Conservation (phyloP, 2,888 invertebrate genomes). For the Caenorhabditis sp. region DNA sequence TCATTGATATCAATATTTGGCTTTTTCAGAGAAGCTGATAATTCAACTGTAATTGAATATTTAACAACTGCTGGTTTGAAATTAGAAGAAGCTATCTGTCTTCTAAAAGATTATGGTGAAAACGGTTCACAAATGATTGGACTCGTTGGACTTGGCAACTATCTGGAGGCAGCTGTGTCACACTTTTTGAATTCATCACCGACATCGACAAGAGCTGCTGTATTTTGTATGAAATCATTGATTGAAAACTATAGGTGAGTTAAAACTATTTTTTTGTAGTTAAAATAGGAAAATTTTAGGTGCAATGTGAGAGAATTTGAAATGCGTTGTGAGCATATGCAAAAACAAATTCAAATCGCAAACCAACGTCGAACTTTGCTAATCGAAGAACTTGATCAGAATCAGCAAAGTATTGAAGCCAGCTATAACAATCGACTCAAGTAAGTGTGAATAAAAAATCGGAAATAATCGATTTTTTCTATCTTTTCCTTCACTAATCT, state of each 20-base stretch:
- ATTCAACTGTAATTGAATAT: constrained; percentile 55
- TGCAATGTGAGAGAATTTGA: constrained; percentile 47
- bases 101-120: constrained; percentile 39
- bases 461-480: not conserved
- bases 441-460: constrained; percentile 20
- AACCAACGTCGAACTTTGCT: constrained; percentile 56
- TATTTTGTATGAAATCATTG: constrained; percentile 53
- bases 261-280: not conserved
- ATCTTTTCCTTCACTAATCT: too few relatives aligned
- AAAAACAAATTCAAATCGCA: constrained; percentile 57
- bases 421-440: constrained; percentile 51
- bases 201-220: constrained; percentile 50
- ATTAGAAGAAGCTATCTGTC: constrained; percentile 51
- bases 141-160: constrained; percentile 49
- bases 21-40: constrained; percentile 52
- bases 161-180: constrained; percentile 50
- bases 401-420: constrained; percentile 57
- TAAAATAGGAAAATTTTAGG: constrained; percentile 18
- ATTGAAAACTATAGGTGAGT: constrained; percentile 52
- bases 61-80: constrained; percentile 54
- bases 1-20: not conserved
- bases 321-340: constrained; percentile 49
- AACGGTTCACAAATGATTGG: constrained; percentile 48
- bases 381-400: constrained; percentile 60
- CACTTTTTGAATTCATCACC: constrained; percentile 44